Evolutionary conservation across 2,888 invertebrate genomes (phyloP), one percentile per base, ranked within the genome.

Genomic region (Helleia helle): DNA sequence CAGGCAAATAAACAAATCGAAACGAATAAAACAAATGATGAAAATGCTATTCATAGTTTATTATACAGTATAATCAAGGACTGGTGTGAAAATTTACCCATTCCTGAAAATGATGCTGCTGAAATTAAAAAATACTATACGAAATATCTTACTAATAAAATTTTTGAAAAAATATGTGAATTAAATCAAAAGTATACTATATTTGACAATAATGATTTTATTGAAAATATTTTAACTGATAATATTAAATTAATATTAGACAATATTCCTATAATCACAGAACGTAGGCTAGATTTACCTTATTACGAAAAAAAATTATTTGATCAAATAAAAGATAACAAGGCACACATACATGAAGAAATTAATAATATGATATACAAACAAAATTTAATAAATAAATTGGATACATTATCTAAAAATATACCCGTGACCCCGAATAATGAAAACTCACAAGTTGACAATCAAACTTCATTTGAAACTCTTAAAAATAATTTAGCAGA

Each of bases 401-500:
- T 22, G 8, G 22, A 22, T 22, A 22, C 7, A 7, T 4, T 22
- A 22, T 22, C 22, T 8, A 22, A 22, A 22, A 8, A 22, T 5
- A 7, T 22, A 5, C 6, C 3, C 1, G 2, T 4, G 7, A 22
- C 22, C n/a, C n/a, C n/a, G n/a, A n/a, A n/a, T n/a, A n/a, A n/a
- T 8, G 22, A 6, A 22, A 22, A 5, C 8, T 4, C 22, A 22
- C 22, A 2, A 8, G 22, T 1, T 7, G 22, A 22, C 8, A 7
- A 12, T 34, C 8, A 18, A 17, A 58, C 56, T 11, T 51, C 54
- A 6, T 62, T 73, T 41, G 68, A 73, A 47, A 37, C 56, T 1
- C 43, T 76, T 1, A 72, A 67, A 54, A 65, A 71, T 11, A 55
- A 58, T 42, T 38, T 76, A 15, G 70, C 65, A 4, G 72, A 75